Evolutionary conservation across 2,888 invertebrate genomes (phyloP).

Genomic region (Cinara cedri): DNA sequence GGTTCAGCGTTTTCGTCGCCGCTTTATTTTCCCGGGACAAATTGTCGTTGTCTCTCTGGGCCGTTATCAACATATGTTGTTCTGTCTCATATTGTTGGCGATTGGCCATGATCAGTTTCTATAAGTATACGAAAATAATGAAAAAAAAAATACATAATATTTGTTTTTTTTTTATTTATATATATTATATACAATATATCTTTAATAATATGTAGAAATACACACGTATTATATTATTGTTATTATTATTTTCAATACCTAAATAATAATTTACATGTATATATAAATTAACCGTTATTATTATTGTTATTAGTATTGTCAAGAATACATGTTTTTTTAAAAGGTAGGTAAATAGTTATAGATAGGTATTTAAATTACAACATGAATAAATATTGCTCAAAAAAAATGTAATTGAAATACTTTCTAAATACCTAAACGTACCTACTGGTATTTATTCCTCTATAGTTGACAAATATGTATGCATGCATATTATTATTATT

Average conservation of each 20-base stretch:
- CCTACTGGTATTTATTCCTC: too few relatives aligned
- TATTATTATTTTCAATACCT: too few relatives aligned
- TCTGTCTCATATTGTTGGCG: conserved; percentile 35
- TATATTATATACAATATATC: too few relatives aligned
- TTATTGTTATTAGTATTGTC: background rate
- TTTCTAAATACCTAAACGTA: too few relatives aligned
- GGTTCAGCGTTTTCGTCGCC: background rate
- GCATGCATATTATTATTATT: too few relatives aligned
- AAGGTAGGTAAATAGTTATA: background rate
- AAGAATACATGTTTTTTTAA: background rate
- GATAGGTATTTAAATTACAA: background rate
- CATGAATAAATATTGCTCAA: too few relatives aligned
- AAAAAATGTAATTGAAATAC: too few relatives aligned
- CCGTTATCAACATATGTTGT: conserved; percentile 24
- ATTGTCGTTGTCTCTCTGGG: conserved; percentile 15
- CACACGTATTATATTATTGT: background rate
- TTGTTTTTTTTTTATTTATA: too few relatives aligned
- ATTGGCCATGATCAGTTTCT: conserved; percentile 24
- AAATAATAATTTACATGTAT: too few relatives aligned
- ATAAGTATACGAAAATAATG: background rate
- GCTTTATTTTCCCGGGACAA: conserved; percentile 1
- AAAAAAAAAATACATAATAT: background rate
- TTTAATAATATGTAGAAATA: too few relatives aligned
- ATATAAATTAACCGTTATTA: background rate
- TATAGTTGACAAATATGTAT: too few relatives aligned